These are phyloP conservation scores for Tenthredo amoena DNA, from an alignment of 2,888 invertebrate genomes.

Conservation along the genomic window DNA sequence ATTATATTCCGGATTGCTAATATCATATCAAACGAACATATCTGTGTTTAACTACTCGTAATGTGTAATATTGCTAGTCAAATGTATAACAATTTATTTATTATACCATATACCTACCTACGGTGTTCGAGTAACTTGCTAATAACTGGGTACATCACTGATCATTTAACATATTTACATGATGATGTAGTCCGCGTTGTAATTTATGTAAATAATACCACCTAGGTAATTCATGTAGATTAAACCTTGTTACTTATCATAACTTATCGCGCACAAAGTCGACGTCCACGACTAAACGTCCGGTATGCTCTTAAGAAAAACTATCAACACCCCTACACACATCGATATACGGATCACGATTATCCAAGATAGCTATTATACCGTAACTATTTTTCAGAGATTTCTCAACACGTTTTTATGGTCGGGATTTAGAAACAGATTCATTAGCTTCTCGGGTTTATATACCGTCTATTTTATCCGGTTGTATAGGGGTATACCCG, in stretches of 20 bases:
- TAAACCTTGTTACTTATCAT: slow-evolving; percentile 51
- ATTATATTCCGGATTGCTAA: not conserved
- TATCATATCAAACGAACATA: not conserved
- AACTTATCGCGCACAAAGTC: slow-evolving; percentile 43
- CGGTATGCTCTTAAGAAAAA: not conserved
- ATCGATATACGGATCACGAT: not conserved
- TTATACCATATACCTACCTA: not conserved
- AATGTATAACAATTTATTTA: slow-evolving; percentile 22
- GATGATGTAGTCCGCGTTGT: slow-evolving; percentile 38
- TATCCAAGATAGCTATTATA: not conserved
- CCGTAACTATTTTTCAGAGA: not conserved
- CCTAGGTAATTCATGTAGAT: slow-evolving; percentile 47
- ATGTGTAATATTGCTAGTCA: slow-evolving; percentile 8
- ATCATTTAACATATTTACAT: slow-evolving; percentile 50
- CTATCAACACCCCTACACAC: slow-evolving; percentile 1
- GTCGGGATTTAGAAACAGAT: not conserved
- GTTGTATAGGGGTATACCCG: not conserved
- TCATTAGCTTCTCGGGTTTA: not conserved
- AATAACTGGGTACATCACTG: slow-evolving; percentile 46
- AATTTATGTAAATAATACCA: slow-evolving; percentile 50
- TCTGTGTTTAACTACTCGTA: not conserved
- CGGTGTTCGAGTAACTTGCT: slow-evolving; percentile 32
- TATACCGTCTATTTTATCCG: not conserved
- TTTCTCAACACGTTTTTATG: not conserved
- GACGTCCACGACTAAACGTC: not conserved